phyloP scores from a whole-genome alignment of 2,888 invertebrate genomes.

The Pollenia amentaria region DNA sequence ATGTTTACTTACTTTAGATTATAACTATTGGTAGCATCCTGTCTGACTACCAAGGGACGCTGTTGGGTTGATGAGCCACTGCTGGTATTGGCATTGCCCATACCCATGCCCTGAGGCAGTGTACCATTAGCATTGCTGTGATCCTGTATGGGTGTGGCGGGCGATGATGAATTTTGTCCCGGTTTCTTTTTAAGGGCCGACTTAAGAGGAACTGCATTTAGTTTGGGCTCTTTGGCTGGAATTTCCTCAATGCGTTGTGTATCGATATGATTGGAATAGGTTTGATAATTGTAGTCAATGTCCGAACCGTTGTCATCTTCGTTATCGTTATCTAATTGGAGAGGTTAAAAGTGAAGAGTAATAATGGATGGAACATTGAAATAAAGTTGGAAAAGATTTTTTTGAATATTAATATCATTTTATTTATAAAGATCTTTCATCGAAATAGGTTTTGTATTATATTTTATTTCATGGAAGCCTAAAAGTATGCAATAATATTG shows the following conservation, averaged over 20 bases:
- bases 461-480: too few species aligned
- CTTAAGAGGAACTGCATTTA: conserved; percentile 95
- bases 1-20: conserved; percentile 90
- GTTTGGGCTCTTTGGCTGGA: conserved; percentile 95
- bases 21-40: conserved; percentile 91
- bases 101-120: conserved; percentile 75
- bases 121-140: conserved; percentile 81
- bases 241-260: conserved; percentile 95
- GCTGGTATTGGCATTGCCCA: conserved; percentile 74
- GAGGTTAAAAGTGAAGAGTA: not conserved
- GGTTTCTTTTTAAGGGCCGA: conserved; percentile 95
- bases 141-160: conserved; percentile 91
- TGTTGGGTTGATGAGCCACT: conserved; percentile 79
- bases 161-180: conserved; percentile 83
- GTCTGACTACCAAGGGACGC: conserved; percentile 88
- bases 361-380: too few species aligned
- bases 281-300: conserved; percentile 87
- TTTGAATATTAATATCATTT: too few species aligned
- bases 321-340: conserved; percentile 83
- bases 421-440: too few species aligned
- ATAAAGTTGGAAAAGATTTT: too few species aligned
- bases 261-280: conserved; percentile 89
- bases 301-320: conserved; percentile 89
- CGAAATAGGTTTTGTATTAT: not conserved
- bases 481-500: too few species aligned